Conservation (phyloP, 2,888 invertebrate species). For the Allophyes oxyacanthae region DNA sequence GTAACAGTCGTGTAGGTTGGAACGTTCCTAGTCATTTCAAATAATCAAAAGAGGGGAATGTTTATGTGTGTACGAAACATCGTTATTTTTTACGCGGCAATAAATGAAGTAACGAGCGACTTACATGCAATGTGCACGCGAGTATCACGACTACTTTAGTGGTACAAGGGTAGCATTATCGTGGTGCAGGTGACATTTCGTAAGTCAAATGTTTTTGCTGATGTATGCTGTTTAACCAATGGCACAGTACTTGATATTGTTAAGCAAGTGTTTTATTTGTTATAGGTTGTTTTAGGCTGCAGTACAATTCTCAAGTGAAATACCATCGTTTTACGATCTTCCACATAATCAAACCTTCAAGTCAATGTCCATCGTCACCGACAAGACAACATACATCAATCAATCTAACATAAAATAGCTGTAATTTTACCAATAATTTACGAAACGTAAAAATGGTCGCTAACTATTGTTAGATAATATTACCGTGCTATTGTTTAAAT, state of each 20-base stretch:
- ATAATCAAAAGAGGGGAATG: slow-evolving; percentile 62
- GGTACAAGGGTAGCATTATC: slow-evolving; percentile 55
- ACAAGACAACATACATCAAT: too few species aligned
- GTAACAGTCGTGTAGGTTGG: slow-evolving; percentile 50
- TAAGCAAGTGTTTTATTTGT: slow-evolving; percentile 25
- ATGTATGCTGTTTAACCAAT: slow-evolving; percentile 16
- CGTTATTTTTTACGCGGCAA: slow-evolving; percentile 64
- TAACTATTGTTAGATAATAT: too few species aligned
- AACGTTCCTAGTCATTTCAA: slow-evolving; percentile 52
- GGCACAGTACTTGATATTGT: slow-evolving; percentile 27
- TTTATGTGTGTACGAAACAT: slow-evolving; percentile 59
- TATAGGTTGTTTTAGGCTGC: slow-evolving; percentile 31
- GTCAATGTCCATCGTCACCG: slow-evolving; percentile 11
- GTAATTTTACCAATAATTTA: too few species aligned
- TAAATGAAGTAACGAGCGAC: slow-evolving; percentile 64
- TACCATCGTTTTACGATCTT: slow-evolving; percentile 24
- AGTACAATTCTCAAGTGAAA: slow-evolving; percentile 11
- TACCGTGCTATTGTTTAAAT: too few species aligned
- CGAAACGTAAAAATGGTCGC: too few species aligned
- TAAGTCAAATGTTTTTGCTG: slow-evolving; percentile 43
- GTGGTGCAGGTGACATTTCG: slow-evolving; percentile 57
- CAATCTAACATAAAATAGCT: too few species aligned
- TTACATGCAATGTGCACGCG: slow-evolving; percentile 63
- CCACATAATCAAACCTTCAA: slow-evolving; percentile 21
- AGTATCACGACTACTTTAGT: slow-evolving; percentile 53